These are phyloP conservation scores for Zhuqinia jingwanae DNA, from an alignment of 2,888 invertebrate species.

Conservation along the genomic window DNA sequence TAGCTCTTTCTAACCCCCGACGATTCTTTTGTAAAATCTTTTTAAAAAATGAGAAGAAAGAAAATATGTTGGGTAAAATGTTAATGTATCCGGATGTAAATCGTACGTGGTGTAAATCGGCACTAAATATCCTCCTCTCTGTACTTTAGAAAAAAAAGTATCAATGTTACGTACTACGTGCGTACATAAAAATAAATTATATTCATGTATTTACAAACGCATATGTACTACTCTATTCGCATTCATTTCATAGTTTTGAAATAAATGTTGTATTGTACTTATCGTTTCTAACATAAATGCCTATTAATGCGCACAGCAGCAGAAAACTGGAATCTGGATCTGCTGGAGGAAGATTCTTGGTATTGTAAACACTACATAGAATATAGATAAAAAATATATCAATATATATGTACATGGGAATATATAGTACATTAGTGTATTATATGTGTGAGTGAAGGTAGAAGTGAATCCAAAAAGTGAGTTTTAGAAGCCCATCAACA, in stretches of 20 bases:
- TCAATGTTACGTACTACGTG: no score
- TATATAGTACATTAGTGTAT: no score
- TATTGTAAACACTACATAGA: no score
- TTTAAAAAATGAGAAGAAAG: background rate
- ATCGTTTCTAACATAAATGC: no score
- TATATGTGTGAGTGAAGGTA: background rate
- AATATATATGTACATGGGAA: no score
- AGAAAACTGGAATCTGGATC: constrained; percentile 73
- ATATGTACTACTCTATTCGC: no score
- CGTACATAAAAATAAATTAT: no score
- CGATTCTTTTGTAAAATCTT: constrained; percentile 9
- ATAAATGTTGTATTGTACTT: no score
- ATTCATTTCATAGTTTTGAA: no score
- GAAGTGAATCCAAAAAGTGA: constrained; percentile 38
- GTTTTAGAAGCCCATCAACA: constrained; percentile 49
- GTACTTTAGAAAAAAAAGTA: background rate
- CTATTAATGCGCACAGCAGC: constrained; percentile 40
- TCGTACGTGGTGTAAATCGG: constrained; percentile 28
- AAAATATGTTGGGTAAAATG: background rate
- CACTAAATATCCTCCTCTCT: background rate
- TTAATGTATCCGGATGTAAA: constrained; percentile 45
- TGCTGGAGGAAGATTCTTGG: constrained; percentile 67
- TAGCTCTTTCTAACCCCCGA: constrained; percentile 31
- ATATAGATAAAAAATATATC: no score
- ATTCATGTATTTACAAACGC: no score